Conservation (phyloP, 2,888 invertebrate genomes). For the Leptinotarsa haldemani region DNA sequence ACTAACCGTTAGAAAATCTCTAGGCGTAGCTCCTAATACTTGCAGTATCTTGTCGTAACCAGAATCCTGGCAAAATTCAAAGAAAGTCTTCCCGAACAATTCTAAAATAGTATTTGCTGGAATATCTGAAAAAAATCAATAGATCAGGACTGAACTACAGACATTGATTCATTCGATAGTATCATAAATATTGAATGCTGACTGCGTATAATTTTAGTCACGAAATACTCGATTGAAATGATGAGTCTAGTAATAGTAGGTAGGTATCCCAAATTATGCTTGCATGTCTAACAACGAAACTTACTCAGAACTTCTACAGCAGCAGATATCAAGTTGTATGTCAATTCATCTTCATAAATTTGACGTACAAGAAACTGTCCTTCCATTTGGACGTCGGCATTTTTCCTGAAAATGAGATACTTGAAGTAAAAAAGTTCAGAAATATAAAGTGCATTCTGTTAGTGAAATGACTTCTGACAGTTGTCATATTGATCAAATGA, state of each 20-base stretch:
- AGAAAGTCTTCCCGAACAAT: slow-evolving; percentile 93
- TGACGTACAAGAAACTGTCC: slow-evolving; percentile 94
- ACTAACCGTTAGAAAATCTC: slow-evolving; percentile 91
- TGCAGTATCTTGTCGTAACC: slow-evolving; percentile 97
- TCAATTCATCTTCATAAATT: slow-evolving; percentile 95
- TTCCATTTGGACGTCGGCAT: slow-evolving; percentile 93
- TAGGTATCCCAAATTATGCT: neutral
- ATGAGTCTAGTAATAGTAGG: neutral
- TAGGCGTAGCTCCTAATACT: slow-evolving; percentile 92
- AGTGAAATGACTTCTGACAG: too few relatives aligned
- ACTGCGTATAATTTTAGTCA: too few relatives aligned
- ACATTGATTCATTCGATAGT: neutral
- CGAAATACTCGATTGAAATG: too few relatives aligned
- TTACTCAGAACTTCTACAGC: slow-evolving; percentile 92
- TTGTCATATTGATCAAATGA: too few relatives aligned
- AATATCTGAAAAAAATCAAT: slow-evolving; percentile 74
- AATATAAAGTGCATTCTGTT: too few relatives aligned
- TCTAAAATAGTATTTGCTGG: slow-evolving; percentile 91
- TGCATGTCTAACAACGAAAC: slow-evolving; percentile 59
- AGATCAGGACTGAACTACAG: neutral
- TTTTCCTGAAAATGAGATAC: slow-evolving; percentile 73
- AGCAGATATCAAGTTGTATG: slow-evolving; percentile 92
- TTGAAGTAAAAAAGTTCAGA: neutral
- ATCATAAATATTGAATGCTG: too few relatives aligned
- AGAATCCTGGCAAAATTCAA: slow-evolving; percentile 95